These are phyloP conservation scores for Lutjanus campechanus DNA, from an alignment of 2,797 vertebrate species.

Conservation along the genomic window DNA sequence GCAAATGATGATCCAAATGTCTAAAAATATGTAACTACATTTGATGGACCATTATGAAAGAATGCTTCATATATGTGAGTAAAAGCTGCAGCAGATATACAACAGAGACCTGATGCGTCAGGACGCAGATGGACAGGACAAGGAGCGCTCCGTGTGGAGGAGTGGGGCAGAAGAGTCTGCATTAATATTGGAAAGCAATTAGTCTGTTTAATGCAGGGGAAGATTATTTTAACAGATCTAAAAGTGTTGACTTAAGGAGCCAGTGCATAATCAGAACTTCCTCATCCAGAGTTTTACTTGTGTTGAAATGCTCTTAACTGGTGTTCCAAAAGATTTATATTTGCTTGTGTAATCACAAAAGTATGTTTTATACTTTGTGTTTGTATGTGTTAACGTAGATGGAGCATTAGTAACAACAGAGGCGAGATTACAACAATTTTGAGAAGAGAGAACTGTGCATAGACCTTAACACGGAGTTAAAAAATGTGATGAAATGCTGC, in stretches of 20 bases:
- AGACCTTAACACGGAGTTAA: not conserved
- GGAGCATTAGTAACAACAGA: not conserved
- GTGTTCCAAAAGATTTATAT: not conserved
- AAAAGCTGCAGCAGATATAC: constrained; percentile 1
- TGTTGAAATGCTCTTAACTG: constrained; percentile 7
- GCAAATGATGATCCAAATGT: too few species aligned
- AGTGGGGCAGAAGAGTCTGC: constrained; percentile 17
- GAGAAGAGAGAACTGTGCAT: not conserved
- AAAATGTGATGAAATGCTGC: not conserved
- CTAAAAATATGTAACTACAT: not conserved
- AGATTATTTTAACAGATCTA: constrained; percentile 8
- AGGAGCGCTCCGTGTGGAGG: constrained; percentile 19
- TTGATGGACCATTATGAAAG: not conserved
- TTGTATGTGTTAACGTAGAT: not conserved
- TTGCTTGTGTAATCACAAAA: not conserved
- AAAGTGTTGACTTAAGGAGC: constrained; percentile 1
- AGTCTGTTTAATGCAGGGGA: constrained; percentile 20
- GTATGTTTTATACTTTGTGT: not conserved
- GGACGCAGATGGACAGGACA: constrained; percentile 47
- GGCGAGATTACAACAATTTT: not conserved
- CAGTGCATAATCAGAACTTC: not conserved
- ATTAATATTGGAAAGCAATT: constrained; percentile 33
- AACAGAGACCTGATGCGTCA: constrained; percentile 30
- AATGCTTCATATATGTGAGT: not conserved
- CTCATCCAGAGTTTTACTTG: not conserved